phyloP scores from a whole-genome alignment of 2,797 vertebrate species.

The Falco peregrinus region DNA sequence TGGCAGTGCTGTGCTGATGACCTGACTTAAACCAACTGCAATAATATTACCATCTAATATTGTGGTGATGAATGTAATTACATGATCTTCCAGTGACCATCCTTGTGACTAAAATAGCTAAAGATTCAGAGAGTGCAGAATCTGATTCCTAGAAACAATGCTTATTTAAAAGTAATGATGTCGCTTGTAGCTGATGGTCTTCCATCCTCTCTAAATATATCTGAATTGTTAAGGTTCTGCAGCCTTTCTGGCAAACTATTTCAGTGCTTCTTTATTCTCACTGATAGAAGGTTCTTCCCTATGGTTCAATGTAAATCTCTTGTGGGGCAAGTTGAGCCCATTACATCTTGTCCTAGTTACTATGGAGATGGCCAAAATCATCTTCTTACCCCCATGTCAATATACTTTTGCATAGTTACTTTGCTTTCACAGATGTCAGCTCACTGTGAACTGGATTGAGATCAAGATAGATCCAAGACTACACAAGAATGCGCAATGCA shows the following conservation, averaged over 20 bases:
- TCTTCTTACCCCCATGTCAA: not conserved
- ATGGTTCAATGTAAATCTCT: not conserved
- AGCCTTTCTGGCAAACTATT: not conserved
- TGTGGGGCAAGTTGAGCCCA: not conserved
- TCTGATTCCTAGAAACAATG: not conserved
- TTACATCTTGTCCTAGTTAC: not conserved
- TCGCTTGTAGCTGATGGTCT: not conserved
- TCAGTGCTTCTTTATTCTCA: not conserved
- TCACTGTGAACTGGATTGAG: not conserved
- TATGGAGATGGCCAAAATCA: not conserved
- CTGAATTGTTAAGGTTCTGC: not conserved
- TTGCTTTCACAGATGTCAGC: not conserved
- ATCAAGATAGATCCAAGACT: not conserved
- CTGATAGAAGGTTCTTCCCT: not conserved
- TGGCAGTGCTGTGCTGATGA: not conserved
- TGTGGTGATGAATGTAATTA: not conserved
- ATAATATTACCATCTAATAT: not conserved
- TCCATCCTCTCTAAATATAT: not conserved
- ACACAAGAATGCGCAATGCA: not conserved
- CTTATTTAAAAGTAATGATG: not conserved
- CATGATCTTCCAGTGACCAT: not conserved
- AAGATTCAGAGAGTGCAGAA: not conserved
- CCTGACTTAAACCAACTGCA: not conserved
- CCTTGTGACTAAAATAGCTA: not conserved
- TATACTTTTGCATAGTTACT: not conserved